A percentile compares a stretch with the other conserved stretches of the same genome.
Evolutionary conservation across 2,888 invertebrate genomes (phyloP).

Genomic region (Lepidocyrtinus sp.): DNA sequence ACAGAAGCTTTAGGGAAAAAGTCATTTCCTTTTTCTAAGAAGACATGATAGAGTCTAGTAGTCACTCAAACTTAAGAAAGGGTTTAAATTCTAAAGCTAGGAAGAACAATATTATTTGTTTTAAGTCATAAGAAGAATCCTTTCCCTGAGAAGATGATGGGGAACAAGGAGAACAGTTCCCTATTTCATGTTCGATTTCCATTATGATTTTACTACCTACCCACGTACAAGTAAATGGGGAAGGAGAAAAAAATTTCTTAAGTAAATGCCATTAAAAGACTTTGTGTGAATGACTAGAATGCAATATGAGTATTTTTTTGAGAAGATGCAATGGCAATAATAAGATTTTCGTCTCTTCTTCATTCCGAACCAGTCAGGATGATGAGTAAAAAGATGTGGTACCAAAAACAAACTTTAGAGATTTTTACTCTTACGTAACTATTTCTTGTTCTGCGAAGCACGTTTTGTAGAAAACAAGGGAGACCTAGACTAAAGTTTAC

Average conservation of each 20-base stretch:
- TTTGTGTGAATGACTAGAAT: slow-evolving; percentile 16
- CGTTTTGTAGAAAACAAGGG: too few relatives aligned
- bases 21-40: neutral
- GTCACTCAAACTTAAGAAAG: neutral
- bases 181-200: slow-evolving; percentile 19
- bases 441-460: neutral
- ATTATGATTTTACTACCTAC: neutral
- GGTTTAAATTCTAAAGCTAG: neutral
- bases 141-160: slow-evolving; percentile 6
- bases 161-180: neutral
- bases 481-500: too few relatives aligned
- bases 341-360: neutral
- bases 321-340: slow-evolving; percentile 13
- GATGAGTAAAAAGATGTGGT: neutral
- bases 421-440: neutral
- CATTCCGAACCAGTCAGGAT: too few relatives aligned
- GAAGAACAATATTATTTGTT: slow-evolving; percentile 31
- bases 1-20: too few relatives aligned
- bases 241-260: slow-evolving; percentile 6
- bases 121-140: slow-evolving; percentile 12
- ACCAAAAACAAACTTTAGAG: neutral
- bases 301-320: slow-evolving; percentile 24
- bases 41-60: neutral
- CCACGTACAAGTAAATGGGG: neutral
- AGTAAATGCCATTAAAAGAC: slow-evolving; percentile 23